Conservation (phyloP, 2,113 vertebrate species). For the Apodemus speciosus region DNA sequence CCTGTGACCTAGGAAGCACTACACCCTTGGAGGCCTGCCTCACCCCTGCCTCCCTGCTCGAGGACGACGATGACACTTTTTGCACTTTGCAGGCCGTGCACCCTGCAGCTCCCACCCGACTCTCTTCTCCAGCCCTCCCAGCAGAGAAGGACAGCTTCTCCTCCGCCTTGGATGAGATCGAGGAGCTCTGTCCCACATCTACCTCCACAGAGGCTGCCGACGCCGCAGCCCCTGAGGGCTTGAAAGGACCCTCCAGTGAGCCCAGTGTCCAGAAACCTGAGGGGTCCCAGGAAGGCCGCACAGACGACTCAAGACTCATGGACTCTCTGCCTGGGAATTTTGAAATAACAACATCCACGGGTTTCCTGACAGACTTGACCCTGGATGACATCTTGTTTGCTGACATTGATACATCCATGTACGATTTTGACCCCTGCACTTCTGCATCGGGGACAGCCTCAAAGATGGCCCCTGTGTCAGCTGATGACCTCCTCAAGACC, state of each 20-base stretch:
- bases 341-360: constrained; percentile 93
- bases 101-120: constrained; percentile 82
- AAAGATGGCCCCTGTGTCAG: constrained; percentile 93
- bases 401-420: constrained; percentile 99
- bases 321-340: constrained; percentile 90
- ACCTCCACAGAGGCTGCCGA: constrained; percentile 88
- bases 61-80: constrained; percentile 94
- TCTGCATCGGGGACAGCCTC: constrained; percentile 87
- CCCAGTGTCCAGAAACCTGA: constrained; percentile 85
- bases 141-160: constrained; percentile 90
- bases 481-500: constrained; percentile 97
- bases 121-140: constrained; percentile 82
- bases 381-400: constrained; percentile 98
- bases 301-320: constrained; percentile 90
- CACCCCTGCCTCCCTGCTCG: constrained; percentile 95
- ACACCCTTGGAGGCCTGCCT: constrained; percentile 92
- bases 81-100: constrained; percentile 88
- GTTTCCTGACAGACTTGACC: constrained; percentile 98
- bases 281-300: constrained; percentile 85
- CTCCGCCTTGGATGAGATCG: constrained; percentile 93
- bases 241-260: constrained; percentile 85
- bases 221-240: constrained; percentile 68
- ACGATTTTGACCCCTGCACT: constrained; percentile 98
- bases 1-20: constrained; percentile 83
- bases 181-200: constrained; percentile 94